phyloP scores from a whole-genome alignment of 2,113 vertebrate species.

The Pangasianodon hypophthalmus region DNA sequence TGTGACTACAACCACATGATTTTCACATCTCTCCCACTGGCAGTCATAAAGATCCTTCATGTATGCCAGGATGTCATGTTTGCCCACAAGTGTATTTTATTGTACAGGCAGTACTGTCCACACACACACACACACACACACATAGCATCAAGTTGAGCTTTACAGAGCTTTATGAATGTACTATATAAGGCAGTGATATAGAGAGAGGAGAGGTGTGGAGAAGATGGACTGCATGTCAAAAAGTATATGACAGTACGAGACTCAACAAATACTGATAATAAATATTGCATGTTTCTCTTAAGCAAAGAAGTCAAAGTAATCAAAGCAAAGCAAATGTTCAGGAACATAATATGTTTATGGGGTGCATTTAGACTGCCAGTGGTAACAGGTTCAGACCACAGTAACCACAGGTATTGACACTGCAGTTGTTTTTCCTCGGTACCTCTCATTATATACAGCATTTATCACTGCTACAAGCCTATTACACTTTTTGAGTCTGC shows the following conservation, averaged over 20 bases:
- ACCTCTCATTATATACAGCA: neutral
- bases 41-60: constrained; percentile 16
- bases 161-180: neutral
- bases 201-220: neutral
- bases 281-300: neutral
- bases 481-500: neutral
- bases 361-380: neutral
- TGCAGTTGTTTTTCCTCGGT: neutral
- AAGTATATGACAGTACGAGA: neutral
- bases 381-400: constrained; percentile 12
- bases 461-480: neutral
- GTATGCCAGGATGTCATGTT: constrained; percentile 17
- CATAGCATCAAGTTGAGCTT: neutral
- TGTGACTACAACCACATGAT: constrained; percentile 28
- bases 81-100: constrained; percentile 18
- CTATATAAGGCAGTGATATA: no score
- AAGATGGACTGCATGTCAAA: constrained; percentile 1
- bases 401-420: neutral
- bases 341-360: neutral
- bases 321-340: neutral
- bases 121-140: neutral
- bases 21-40: constrained; percentile 32
- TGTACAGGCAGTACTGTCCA: neutral
- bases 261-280: neutral
- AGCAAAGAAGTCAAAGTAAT: constrained; percentile 1